These are phyloP conservation scores for Lepus europaeus DNA, from an alignment of 2,113 vertebrate genomes.

Conservation along the genomic window DNA sequence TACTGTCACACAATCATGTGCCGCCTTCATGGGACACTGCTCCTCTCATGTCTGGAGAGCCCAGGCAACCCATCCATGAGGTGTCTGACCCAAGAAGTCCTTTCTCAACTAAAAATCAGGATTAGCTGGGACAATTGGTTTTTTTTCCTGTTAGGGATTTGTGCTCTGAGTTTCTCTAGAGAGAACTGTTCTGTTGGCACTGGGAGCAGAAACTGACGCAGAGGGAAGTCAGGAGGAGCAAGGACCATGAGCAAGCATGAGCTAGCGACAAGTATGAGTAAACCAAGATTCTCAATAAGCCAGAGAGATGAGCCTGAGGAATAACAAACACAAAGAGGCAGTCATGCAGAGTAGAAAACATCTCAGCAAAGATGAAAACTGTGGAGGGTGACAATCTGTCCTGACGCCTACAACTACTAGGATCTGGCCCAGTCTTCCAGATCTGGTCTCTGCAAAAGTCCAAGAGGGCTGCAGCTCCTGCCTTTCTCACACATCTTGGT, in stretches of 20 bases:
- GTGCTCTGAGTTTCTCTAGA: neutral
- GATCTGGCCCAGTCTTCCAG: neutral
- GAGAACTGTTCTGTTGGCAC: neutral
- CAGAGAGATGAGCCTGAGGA: neutral
- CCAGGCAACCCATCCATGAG: neutral
- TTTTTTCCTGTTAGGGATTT: conserved; percentile 5
- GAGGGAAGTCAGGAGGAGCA: neutral
- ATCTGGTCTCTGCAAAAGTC: neutral
- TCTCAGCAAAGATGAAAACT: neutral
- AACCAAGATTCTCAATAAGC: neutral
- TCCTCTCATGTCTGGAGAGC: neutral
- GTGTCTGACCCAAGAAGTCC: neutral
- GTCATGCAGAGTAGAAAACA: neutral
- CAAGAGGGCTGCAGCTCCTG: neutral
- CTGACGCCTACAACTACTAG: neutral
- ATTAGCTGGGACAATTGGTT: neutral
- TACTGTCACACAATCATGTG: too few relatives aligned
- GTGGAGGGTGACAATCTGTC: neutral
- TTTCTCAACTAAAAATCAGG: neutral
- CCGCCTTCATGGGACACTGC: neutral
- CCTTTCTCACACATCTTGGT: neutral
- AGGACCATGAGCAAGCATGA: neutral
- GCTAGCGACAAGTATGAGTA: conserved; percentile 4
- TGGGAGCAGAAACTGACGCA: neutral
- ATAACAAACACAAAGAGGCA: neutral